A percentile compares a stretch with the other conserved stretches of the same genome.
These are phyloP conservation scores for Lasioglossum villosulum DNA, from an alignment of 2,888 invertebrate genomes.

Conservation along the genomic window DNA sequence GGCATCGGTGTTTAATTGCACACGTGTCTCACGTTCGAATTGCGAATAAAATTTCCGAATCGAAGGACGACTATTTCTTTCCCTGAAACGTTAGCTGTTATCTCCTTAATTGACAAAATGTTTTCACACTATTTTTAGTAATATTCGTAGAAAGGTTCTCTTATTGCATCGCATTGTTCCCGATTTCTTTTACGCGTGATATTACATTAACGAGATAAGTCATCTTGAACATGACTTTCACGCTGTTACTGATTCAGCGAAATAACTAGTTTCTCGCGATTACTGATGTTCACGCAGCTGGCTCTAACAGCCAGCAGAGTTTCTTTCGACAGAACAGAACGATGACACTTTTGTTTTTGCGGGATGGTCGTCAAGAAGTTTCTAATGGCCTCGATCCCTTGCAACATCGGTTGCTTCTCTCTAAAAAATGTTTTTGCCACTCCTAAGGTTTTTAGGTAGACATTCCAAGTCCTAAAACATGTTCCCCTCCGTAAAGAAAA, in stretches of 20 bases:
- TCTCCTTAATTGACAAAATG: background rate
- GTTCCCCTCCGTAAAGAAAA: no score
- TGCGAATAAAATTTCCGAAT: constrained; percentile 4
- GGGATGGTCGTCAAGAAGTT: constrained; percentile 12
- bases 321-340: constrained; percentile 16
- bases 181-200: constrained; percentile 1
- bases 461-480: no score
- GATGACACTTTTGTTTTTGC: constrained; percentile 23
- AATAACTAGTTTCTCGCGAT: constrained; percentile 14
- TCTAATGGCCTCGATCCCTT: constrained; percentile 30
- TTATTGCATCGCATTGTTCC: constrained; percentile 3
- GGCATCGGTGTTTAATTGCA: background rate
- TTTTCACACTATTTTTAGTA: background rate
- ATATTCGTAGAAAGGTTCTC: background rate
- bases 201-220: constrained; percentile 22
- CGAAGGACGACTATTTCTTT: background rate
- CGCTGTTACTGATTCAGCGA: constrained; percentile 27
- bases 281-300: constrained; percentile 35
- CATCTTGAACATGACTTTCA: constrained; percentile 44
- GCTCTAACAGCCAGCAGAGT: constrained; percentile 8
- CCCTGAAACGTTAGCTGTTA: background rate
- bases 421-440: background rate
- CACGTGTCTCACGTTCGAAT: background rate
- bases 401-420: background rate
- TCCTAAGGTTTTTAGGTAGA: background rate